A percentile compares a stretch with the other conserved stretches of the same genome.
Conservation (phyloP, 2,888 invertebrate species). For the Drosophila subsilvestris region DNA sequence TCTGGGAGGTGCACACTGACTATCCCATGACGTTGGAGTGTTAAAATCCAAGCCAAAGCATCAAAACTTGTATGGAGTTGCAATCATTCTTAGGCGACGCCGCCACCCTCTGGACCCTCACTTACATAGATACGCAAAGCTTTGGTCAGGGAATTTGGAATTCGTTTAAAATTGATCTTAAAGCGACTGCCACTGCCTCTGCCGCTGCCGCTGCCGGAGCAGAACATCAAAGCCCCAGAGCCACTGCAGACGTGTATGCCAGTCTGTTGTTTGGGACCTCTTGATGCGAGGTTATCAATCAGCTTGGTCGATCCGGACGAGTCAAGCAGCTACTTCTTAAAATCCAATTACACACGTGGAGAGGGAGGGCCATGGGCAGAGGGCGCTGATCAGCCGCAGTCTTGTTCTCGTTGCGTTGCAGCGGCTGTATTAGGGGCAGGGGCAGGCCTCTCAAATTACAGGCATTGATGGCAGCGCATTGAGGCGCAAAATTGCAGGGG, state of each 20-base stretch:
- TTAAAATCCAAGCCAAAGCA: neutral
- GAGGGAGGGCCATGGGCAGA: slow-evolving; percentile 8
- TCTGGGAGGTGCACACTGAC: neutral
- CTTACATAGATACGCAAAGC: neutral
- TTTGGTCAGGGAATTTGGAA: neutral
- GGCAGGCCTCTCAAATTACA: slow-evolving; percentile 69
- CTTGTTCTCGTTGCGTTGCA: slow-evolving; percentile 36
- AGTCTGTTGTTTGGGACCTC: slow-evolving; percentile 59
- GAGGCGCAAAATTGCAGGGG: slow-evolving; percentile 67
- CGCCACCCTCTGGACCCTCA: neutral
- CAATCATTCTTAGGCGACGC: no score
- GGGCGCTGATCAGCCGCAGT: slow-evolving; percentile 29
- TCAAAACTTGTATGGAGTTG: neutral
- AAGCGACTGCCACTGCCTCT: neutral
- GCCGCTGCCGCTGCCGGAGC: slow-evolving; percentile 33
- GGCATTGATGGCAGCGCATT: slow-evolving; percentile 64
- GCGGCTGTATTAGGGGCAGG: neutral
- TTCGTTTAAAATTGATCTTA: slow-evolving; percentile 16
- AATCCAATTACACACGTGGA: slow-evolving; percentile 73
- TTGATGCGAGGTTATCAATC: slow-evolving; percentile 72
- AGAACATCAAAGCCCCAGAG: slow-evolving; percentile 54
- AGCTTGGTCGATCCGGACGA: slow-evolving; percentile 46
- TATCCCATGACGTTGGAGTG: neutral
- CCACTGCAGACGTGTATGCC: slow-evolving; percentile 68
- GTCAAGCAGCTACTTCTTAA: slow-evolving; percentile 69